These are phyloP conservation scores for Hecatera dysodea DNA, from an alignment of 2,888 invertebrate genomes.

Conservation along the genomic window DNA sequence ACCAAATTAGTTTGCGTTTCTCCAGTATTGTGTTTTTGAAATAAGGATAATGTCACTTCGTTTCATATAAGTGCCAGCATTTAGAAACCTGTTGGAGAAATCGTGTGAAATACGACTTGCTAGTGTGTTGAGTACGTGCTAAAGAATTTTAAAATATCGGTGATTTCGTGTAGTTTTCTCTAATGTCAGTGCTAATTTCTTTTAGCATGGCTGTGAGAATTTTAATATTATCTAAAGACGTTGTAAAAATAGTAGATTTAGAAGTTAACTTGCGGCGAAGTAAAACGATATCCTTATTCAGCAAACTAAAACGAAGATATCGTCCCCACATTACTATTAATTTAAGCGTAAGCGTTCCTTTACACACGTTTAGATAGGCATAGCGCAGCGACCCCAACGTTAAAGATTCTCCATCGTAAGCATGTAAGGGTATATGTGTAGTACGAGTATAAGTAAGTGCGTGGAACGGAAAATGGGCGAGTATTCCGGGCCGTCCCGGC, in stretches of 20 bases:
- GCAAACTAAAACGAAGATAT: slow-evolving; percentile 47
- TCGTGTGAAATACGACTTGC: slow-evolving; percentile 55
- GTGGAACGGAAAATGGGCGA: slow-evolving; percentile 76
- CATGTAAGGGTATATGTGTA: slow-evolving; percentile 74
- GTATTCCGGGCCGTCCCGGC: slow-evolving; percentile 73
- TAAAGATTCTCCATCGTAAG: slow-evolving; percentile 74
- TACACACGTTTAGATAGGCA: slow-evolving; percentile 59
- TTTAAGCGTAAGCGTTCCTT: slow-evolving; percentile 61
- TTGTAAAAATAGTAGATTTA: neutral
- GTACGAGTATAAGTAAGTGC: slow-evolving; percentile 70
- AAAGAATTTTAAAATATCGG: slow-evolving; percentile 42
- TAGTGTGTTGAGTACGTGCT: slow-evolving; percentile 22
- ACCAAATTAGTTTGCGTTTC: slow-evolving; percentile 46
- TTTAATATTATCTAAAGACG: neutral
- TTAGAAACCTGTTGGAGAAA: slow-evolving; percentile 64
- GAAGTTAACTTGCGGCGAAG: neutral
- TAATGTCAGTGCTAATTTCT: slow-evolving; percentile 22
- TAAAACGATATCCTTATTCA: slow-evolving; percentile 23
- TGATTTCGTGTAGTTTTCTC: slow-evolving; percentile 41
- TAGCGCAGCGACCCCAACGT: slow-evolving; percentile 62
- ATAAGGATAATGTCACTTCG: slow-evolving; percentile 41
- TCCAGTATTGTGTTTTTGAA: slow-evolving; percentile 36
- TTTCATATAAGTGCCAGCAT: slow-evolving; percentile 36
- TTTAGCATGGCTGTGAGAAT: slow-evolving; percentile 1
- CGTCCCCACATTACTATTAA: slow-evolving; percentile 58